Conservation (phyloP, 2,797 vertebrate genomes). For the Hydrophis major region DNA sequence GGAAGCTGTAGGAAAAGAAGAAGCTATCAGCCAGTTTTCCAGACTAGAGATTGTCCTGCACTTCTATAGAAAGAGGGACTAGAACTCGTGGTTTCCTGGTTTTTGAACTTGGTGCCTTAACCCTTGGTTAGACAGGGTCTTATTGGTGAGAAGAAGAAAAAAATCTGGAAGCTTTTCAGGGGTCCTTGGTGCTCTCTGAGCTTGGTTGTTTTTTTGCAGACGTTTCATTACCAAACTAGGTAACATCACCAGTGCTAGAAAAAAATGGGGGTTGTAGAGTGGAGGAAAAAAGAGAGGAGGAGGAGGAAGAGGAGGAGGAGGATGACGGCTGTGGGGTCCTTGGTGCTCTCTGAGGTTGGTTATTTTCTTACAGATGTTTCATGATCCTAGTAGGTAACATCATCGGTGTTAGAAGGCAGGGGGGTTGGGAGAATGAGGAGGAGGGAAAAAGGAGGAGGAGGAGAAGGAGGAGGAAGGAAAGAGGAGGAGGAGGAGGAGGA, state of each 20-base stretch:
- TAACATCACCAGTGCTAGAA: too few relatives aligned
- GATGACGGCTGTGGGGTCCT: not conserved
- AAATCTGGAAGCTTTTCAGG: not conserved
- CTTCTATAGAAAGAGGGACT: not conserved
- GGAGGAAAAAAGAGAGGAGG: too few relatives aligned
- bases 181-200: too few relatives aligned
- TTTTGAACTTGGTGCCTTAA: not conserved
- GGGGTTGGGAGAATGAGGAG: too few relatives aligned
- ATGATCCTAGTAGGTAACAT: too few relatives aligned
- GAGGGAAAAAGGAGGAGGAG: too few relatives aligned
- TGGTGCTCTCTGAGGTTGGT: not conserved
- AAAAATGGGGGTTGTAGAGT: too few relatives aligned
- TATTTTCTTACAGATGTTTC: too few relatives aligned
- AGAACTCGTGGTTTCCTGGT: not conserved
- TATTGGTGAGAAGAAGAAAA: not conserved
- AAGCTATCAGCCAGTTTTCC: not conserved
- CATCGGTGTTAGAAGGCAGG: too few relatives aligned
- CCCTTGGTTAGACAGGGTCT: not conserved
- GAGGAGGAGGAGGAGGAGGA: not conserved
- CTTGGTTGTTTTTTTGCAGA: too few relatives aligned
- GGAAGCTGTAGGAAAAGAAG: constrained; percentile 73
- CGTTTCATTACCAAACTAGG: too few relatives aligned
- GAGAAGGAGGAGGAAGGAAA: too few relatives aligned
- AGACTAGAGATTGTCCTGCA: not conserved
- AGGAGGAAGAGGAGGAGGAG: not conserved